Base-by-base conservation (phyloP, 2,797 vertebrate species). In the Danio jaintianensis region DNA sequence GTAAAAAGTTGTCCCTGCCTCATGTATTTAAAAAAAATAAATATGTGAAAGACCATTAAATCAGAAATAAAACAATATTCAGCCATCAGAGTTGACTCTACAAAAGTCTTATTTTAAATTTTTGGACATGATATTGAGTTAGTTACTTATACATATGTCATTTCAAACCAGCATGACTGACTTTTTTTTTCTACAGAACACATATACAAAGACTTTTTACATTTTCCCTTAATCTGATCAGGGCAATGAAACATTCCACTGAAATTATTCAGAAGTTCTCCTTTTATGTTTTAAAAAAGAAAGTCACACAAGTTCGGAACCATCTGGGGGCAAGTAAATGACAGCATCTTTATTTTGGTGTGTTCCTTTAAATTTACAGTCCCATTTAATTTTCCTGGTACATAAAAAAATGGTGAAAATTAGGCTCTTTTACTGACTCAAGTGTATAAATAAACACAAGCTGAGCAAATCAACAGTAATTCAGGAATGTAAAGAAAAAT, bases 371-470 rank as follows among this genome's bases (percentile, higher is more conserved):
- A 38, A 70, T 29, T 29, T 29, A 52, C 12, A 52, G 8, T 13
- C 13, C 22, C 2, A 1, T 52, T 64, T 52, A 64, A 64, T 75
- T 52, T 2, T 5, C 45, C 59, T 42, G 38, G 59, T 22, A 40
- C 29, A 64, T 15, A 29, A 40, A n/a, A 50, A 55, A 29, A 59
- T 12, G 2, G 36, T 47, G 64, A 58, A 56, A 50, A n/a, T 20
- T 58, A 63, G 75, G 58, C 47, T 45, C 58, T 42, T 48, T 75
- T 40, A 82, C 66, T 78, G 74, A 73, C 40, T 47, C 72, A 70
- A 56, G 79, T 58, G 63, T 79, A 36, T 62, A 66, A 83, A 75
- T 13, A 42, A 79, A 70, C n/a, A 70, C 68, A 81, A 45, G 40
- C 74, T 52, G 7, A 62, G 64, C 15, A 78, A 64, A 53, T 59